Evolutionary conservation across 2,113 vertebrate species (phyloP), one percentile per base, ranked within the genome.

Genomic region (Lepus americanus): DNA sequence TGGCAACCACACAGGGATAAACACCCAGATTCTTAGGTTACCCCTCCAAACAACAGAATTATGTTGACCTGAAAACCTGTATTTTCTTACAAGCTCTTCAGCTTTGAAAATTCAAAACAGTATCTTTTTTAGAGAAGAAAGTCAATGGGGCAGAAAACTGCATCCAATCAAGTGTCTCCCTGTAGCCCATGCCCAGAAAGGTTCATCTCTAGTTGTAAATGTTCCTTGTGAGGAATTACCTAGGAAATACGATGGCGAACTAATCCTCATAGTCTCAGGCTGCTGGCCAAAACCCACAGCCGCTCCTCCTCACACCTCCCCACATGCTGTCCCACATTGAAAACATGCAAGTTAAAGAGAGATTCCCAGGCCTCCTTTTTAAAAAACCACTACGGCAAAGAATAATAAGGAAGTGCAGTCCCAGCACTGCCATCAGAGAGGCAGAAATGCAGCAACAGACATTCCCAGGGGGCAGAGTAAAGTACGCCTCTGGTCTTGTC

Each of bases 221-320:
- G n/a, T 59, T 84, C 76, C 49, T 64, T 93, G 81, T 36, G 84
- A 94, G 63, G 64, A 90, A 44, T 87, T 13, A 76, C 77, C 79
- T 61, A 87, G 20, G 8, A 95, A 89, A 66, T 16, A 51, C 78
- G 79, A 59, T 90, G 25, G 29, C 14, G 23, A 4, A 4, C 77
- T 77, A 77, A 81, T 49, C 53, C 63, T 81, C 8, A 10, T 9
- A 33, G 25, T 6, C 23, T 80, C 53, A 27, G 66, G 69, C 67
- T 59, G 17, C 79, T 55, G 27, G 36, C 22, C 39, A 44, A 83
- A 91, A 74, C 2, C 20, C 77, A 61, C 61, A 94, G 80, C 87
- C 89, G 67, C 2, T 73, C 10, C 53, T 73, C 63, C 70, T 92
- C 7, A 3, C 17, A 23, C 27, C 55, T 72, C 61, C 49, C 44